Evolutionary conservation across 1,140 invertebrate genomes (phyloP).

Genomic region (Drosophila lowei): DNA sequence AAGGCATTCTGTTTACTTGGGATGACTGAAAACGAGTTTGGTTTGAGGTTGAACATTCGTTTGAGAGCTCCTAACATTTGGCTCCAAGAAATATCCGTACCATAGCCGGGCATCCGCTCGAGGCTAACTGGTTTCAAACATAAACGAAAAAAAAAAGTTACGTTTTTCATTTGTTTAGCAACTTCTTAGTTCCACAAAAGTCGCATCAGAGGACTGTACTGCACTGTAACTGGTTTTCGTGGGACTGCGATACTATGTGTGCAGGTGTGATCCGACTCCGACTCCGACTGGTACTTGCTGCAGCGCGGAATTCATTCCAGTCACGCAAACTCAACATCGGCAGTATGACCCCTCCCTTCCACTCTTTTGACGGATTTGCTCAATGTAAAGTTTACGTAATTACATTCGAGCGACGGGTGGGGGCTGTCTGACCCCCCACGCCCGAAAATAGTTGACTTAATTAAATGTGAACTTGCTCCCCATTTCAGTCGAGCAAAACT

Average conservation of each 20-base stretch:
- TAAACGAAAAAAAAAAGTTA: slow-evolving; percentile 25
- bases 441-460: slow-evolving; percentile 64
- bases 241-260: background rate
- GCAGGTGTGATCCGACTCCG: slow-evolving; percentile 21
- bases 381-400: slow-evolving; percentile 61
- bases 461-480: slow-evolving; percentile 72
- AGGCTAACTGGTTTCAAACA: slow-evolving; percentile 60
- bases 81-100: slow-evolving; percentile 19
- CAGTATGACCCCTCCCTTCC: background rate
- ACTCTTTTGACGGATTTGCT: slow-evolving; percentile 14
- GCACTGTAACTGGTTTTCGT: slow-evolving; percentile 18
- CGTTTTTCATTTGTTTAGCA: slow-evolving; percentile 58
- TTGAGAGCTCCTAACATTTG: slow-evolving; percentile 13
- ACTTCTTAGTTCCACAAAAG: slow-evolving; percentile 40
- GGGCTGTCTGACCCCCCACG: slow-evolving; percentile 16
- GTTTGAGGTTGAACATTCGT: slow-evolving; percentile 43
- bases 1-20: slow-evolving; percentile 48
- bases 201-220: slow-evolving; percentile 33
- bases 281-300: too few relatives aligned
- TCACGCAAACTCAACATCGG: slow-evolving; percentile 7
- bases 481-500: slow-evolving; percentile 47
- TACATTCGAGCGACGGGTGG: slow-evolving; percentile 3
- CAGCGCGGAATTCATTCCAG: slow-evolving; percentile 7
- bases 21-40: slow-evolving; percentile 28
- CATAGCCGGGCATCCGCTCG: slow-evolving; percentile 23